A percentile compares a stretch with the other conserved stretches of the same genome.
Conservation (phyloP, 2,797 vertebrate genomes). For the Nyctibius grandis region DNA sequence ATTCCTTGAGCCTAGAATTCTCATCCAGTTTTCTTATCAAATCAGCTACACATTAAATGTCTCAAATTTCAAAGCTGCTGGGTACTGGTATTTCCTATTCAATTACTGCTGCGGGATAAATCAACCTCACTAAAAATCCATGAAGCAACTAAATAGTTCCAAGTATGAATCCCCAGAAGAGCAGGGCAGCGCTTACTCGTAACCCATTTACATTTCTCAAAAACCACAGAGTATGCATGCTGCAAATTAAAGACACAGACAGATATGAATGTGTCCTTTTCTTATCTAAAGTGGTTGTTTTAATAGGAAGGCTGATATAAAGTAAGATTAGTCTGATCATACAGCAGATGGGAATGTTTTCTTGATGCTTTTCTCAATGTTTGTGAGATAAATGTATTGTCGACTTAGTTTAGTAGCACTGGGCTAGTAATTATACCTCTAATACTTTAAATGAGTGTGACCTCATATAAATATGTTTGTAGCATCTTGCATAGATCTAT, state of each 20-base stretch:
- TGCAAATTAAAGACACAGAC: neutral
- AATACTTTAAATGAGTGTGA: conserved; percentile 5
- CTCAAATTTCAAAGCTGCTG: neutral
- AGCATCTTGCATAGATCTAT: conserved; percentile 13
- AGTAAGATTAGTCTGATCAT: neutral
- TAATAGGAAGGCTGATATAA: neutral
- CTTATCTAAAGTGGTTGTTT: conserved; percentile 3
- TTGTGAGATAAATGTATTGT: neutral
- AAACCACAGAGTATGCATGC: neutral
- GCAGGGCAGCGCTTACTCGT: neutral
- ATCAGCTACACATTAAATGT: neutral
- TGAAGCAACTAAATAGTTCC: neutral
- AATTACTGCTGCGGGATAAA: neutral
- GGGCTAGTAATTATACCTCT: neutral
- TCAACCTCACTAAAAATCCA: neutral
- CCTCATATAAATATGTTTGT: conserved; percentile 1
- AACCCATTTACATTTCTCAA: neutral
- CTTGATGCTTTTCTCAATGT: neutral
- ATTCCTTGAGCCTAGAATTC: neutral
- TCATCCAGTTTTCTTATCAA: neutral
- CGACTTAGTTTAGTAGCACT: neutral
- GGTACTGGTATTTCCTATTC: neutral
- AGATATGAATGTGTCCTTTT: neutral
- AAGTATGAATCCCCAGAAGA: neutral
- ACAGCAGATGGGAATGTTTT: neutral